A percentile compares a stretch with the other conserved stretches of the same genome.
Conservation (phyloP, 2,888 invertebrate genomes). For the Liposcelis brunnea region DNA sequence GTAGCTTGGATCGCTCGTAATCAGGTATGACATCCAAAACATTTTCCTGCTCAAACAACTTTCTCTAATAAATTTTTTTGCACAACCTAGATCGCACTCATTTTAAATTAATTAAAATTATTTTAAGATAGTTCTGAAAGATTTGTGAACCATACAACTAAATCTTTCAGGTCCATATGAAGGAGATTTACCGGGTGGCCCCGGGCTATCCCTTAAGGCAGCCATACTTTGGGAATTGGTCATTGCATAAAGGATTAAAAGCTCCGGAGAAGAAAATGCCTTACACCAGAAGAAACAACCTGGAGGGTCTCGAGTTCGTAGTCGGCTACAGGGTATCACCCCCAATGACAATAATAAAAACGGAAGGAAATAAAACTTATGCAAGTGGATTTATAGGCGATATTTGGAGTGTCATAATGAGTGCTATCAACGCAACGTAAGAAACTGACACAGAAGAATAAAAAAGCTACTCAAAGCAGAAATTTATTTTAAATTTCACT, state of each 20-base stretch:
- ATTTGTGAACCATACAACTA: too few species aligned
- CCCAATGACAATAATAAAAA: neutral
- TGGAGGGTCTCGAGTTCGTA: neutral
- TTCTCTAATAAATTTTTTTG: too few species aligned
- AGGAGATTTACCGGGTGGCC: neutral
- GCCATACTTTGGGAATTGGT: neutral
- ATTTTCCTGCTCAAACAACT: too few species aligned
- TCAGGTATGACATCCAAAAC: too few species aligned
- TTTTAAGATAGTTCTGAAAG: too few species aligned
- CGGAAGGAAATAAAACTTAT: too few species aligned
- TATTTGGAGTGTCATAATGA: neutral
- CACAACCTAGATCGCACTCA: too few species aligned
- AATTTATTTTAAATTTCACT: neutral
- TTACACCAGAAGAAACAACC: neutral
- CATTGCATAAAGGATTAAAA: neutral
- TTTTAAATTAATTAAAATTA: too few species aligned
- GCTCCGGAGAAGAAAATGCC: neutral
- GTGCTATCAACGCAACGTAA: constrained; percentile 1
- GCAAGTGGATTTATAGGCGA: neutral
- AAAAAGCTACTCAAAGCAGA: too few species aligned
- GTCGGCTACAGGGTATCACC: neutral
- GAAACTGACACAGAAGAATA: too few species aligned
- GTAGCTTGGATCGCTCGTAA: neutral
- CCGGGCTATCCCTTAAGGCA: neutral
- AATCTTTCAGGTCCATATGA: neutral